A percentile compares a stretch with the other conserved stretches of the same genome.
Evolutionary conservation across 2,113 vertebrate genomes (phyloP).

Genomic region (Semicossyphus pulcher): DNA sequence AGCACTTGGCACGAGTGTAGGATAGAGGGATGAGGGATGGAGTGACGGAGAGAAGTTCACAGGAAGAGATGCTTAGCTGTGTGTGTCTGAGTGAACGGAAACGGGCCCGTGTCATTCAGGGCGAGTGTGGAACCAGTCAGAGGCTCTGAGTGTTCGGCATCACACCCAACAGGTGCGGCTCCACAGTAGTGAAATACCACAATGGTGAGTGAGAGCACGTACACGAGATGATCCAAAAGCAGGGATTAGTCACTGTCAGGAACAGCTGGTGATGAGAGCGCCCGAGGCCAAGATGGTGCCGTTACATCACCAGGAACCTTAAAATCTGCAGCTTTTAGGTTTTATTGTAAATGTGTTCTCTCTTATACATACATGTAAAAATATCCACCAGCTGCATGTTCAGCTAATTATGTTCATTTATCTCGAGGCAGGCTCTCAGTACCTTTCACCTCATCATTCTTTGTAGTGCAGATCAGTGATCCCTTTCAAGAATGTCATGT

Average conservation of each 20-base stretch:
- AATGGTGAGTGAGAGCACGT: conserved; percentile 16
- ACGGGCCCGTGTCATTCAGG: conserved; percentile 15
- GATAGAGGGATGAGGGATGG: background rate
- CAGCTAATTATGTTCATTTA: too few relatives aligned
- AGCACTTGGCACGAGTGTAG: conserved; percentile 33
- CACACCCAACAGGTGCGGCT: conserved; percentile 38
- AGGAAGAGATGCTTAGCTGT: conserved; percentile 20
- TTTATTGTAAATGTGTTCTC: background rate
- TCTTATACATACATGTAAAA: background rate
- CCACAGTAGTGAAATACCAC: conserved; percentile 10
- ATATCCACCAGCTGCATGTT: background rate
- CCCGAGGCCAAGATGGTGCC: background rate
- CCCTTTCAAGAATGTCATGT: too few relatives aligned
- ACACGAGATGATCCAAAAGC: conserved; percentile 13
- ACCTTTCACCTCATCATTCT: too few relatives aligned
- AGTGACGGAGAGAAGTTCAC: conserved; percentile 16
- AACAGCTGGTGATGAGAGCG: conserved; percentile 12
- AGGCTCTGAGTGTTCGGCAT: conserved; percentile 22
- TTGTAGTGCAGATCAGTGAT: too few relatives aligned
- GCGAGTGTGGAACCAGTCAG: conserved; percentile 30
- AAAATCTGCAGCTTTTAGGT: background rate
- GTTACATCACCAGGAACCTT: conserved; percentile 9
- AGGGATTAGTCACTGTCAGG: background rate
- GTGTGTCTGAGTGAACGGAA: conserved; percentile 29
- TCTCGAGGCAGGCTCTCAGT: too few relatives aligned